phyloP scores from a whole-genome alignment of 2,797 vertebrate genomes.

The Anas bernieri region DNA sequence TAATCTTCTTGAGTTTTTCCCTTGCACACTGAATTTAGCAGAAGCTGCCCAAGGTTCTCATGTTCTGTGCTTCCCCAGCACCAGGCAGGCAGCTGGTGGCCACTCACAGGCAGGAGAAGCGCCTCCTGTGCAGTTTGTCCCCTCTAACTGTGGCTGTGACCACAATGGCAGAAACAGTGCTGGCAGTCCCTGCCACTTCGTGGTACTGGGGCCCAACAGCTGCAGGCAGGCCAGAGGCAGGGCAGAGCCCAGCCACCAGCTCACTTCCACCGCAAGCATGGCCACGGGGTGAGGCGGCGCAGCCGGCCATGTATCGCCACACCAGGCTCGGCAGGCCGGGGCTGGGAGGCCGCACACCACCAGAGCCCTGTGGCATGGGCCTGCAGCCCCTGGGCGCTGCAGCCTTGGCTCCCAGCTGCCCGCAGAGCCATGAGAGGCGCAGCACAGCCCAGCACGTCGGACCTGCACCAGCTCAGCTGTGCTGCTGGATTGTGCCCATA shows the following conservation, averaged over 20 bases:
- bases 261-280: neutral
- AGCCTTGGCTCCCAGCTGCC: too few relatives aligned
- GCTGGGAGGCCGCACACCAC: neutral
- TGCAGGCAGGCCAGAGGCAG: too few relatives aligned
- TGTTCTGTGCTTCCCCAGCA: rapidly evolving
- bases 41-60: neutral
- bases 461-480: neutral
- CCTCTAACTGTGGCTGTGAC: rapidly evolving
- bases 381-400: too few relatives aligned
- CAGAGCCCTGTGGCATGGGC: too few relatives aligned
- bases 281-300: neutral
- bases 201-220: neutral
- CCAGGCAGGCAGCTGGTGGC: neutral
- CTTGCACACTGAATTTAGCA: neutral
- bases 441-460: too few relatives aligned
- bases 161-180: rapidly evolving
- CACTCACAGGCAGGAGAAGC: rapidly evolving
- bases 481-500: neutral
- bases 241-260: too few relatives aligned
- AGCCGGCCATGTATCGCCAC: neutral
- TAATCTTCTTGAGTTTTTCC: rapidly evolving
- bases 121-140: neutral
- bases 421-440: too few relatives aligned
- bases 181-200: rapidly evolving
- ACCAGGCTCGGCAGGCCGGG: too few relatives aligned